phyloP scores from a whole-genome alignment of 2,888 invertebrate species.

The Drosophila tripunctata region DNA sequence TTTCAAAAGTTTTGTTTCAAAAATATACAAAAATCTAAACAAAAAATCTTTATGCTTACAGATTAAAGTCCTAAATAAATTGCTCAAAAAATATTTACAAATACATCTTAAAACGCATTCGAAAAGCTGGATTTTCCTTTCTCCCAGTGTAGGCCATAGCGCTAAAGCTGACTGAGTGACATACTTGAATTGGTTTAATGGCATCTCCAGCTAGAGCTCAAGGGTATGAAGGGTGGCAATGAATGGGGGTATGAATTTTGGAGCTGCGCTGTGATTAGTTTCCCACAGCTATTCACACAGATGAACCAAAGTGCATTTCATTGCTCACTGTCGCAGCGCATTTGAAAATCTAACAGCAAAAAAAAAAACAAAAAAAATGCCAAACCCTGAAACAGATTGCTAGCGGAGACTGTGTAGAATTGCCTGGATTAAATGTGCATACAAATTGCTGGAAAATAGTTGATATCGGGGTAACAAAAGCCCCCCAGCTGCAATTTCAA shows the following conservation, averaged over 20 bases:
- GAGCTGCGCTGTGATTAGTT: slow-evolving; percentile 62
- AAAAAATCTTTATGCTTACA: too few relatives aligned
- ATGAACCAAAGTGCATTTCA: slow-evolving; percentile 70
- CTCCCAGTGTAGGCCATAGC: not conserved
- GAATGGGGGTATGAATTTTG: slow-evolving; percentile 12
- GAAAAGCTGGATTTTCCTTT: not conserved
- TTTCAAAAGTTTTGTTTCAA: too few relatives aligned
- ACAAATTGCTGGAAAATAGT: slow-evolving; percentile 48
- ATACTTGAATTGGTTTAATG: slow-evolving; percentile 53
- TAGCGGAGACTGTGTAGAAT: slow-evolving; percentile 8
- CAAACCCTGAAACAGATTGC: slow-evolving; percentile 56
- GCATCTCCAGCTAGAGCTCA: slow-evolving; percentile 3
- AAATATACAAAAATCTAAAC: too few relatives aligned
- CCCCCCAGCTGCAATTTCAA: slow-evolving; percentile 32
- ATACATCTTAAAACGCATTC: too few relatives aligned
- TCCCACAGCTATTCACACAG: slow-evolving; percentile 44
- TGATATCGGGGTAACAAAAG: slow-evolving; percentile 8
- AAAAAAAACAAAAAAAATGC: too few relatives aligned
- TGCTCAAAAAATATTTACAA: too few relatives aligned
- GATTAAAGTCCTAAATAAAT: too few relatives aligned
- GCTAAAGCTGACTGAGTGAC: slow-evolving; percentile 48
- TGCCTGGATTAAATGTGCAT: slow-evolving; percentile 54
- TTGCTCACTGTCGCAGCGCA: slow-evolving; percentile 71
- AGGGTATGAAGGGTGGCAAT: too few relatives aligned
- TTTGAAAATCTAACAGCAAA: slow-evolving; percentile 46